phyloP scores from a whole-genome alignment of 2,888 invertebrate genomes.

The Neocrepidodera transversa region DNA sequence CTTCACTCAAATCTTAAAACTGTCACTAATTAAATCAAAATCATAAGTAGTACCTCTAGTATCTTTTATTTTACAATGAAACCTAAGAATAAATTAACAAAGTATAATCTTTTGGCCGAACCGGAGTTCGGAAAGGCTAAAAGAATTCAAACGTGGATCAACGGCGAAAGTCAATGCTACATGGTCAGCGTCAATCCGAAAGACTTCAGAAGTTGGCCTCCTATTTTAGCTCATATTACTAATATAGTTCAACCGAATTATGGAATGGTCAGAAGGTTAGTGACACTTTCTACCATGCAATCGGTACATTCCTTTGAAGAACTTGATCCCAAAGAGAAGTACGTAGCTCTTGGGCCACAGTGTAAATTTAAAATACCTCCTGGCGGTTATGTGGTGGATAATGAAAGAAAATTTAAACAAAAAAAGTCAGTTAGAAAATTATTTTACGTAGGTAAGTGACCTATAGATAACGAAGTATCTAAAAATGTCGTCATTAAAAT shows the following conservation, averaged over 20 bases:
- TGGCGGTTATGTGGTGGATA: background rate
- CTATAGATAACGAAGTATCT: too few relatives aligned
- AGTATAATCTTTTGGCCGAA: background rate
- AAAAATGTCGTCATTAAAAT: too few relatives aligned
- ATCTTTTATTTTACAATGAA: background rate
- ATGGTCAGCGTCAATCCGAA: slow-evolving; percentile 3
- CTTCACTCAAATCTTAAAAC: background rate
- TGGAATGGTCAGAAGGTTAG: background rate
- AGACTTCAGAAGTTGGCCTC: slow-evolving; percentile 8
- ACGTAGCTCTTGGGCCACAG: background rate
- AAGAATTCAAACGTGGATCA: slow-evolving; percentile 7
- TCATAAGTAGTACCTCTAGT: slow-evolving; percentile 2
- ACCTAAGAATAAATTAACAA: slow-evolving; percentile 10
- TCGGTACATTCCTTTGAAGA: slow-evolving; percentile 7
- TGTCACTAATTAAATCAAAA: background rate
- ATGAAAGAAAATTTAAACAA: background rate
- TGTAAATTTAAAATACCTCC: slow-evolving; percentile 3
- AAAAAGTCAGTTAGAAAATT: background rate
- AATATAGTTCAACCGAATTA: background rate
- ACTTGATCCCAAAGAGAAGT: slow-evolving; percentile 7
- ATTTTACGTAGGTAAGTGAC: slow-evolving; percentile 8
- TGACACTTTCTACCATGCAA: background rate
- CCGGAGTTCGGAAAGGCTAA: slow-evolving; percentile 10
- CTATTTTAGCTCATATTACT: background rate
- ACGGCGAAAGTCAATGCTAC: slow-evolving; percentile 2